Evolutionary conservation across 2,113 vertebrate genomes (phyloP), one percentile per base, ranked within the genome.

Genomic region (Jacana jacana): DNA sequence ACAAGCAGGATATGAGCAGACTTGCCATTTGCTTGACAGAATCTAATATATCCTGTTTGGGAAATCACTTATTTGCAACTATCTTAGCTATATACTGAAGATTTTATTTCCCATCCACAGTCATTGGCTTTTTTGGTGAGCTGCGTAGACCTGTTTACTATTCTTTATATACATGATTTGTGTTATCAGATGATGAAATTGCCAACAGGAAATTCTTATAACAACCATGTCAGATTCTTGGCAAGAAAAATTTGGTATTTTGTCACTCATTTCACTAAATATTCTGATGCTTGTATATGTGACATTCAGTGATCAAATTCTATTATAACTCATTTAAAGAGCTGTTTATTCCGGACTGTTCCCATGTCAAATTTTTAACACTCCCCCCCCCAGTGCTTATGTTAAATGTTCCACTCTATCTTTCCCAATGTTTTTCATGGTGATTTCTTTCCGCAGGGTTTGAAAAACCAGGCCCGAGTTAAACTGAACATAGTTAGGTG

Each of bases 401-500:
- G 3, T 83, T 89, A 54, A 46, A 57, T 28, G 2, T 75, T 55
- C 86, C 19, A 37, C 5, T 68, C 7, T 35, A 3, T 30, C 37
- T 89, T 46, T 54, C 37, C 18, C 23, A 51, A 7, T 7, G 4
- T 79, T 68, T 75, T 61, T 80, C 61, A 82, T 35, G 24, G 19
- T 84, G 33, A 61, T 69, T 84, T 55, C 40, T 92, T 60, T 65
- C 96, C n/a, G 1, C 44, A 99, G 99, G 99, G 99, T 95, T 98
- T 99, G 88, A 99, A 99, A 98, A 99, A 99, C 89, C 99, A 99
- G 97, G 97, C 99, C 28, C 98, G 98, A 16, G 98, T 99, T 79
- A 99, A 99, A 95, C 95, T 99, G 88, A 99, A 99, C 94, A 99
- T 99, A 11, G 99, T 99, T 88, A 98, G 99, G 88, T 99, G 99